These are phyloP conservation scores for Melieria omissa DNA, from an alignment of 2,888 invertebrate species.

Conservation along the genomic window DNA sequence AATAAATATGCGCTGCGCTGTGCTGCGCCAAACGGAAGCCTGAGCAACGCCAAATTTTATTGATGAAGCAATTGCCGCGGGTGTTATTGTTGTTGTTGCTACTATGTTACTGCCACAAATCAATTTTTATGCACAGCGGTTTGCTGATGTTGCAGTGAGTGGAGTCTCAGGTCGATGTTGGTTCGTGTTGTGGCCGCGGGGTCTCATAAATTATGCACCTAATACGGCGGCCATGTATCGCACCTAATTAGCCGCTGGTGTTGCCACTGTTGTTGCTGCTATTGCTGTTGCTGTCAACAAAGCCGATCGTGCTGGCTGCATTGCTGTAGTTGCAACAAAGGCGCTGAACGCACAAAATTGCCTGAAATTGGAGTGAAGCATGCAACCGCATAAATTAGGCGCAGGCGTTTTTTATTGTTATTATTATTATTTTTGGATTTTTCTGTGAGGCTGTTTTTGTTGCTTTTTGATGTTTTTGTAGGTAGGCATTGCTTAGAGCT, in stretches of 20 bases:
- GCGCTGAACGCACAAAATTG: not conserved
- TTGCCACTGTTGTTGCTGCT: conserved; percentile 20
- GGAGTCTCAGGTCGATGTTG: no score
- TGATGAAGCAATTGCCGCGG: not conserved
- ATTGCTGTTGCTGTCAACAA: conserved; percentile 19
- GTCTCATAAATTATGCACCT: no score
- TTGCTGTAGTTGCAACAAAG: not conserved
- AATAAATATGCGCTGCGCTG: not conserved
- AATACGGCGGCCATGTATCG: no score
- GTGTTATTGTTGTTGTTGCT: conserved; percentile 3
- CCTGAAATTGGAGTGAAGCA: conserved; percentile 50
- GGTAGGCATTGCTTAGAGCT: no score
- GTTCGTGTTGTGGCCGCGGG: no score
- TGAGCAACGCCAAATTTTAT: no score
- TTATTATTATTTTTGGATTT: no score
- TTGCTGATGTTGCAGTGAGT: no score
- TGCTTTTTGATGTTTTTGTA: no score
- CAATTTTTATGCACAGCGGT: conserved; percentile 13
- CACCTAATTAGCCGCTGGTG: not conserved
- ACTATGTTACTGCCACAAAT: conserved; percentile 14
- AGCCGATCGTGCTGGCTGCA: not conserved
- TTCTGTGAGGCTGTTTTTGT: no score
- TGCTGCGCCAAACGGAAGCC: not conserved
- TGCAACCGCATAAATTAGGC: conserved; percentile 59
- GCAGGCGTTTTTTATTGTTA: no score